Evolutionary conservation across 2,797 vertebrate genomes (phyloP), one percentile per base, ranked within the genome.

Genomic region (Spinibarbus caldwelli): DNA sequence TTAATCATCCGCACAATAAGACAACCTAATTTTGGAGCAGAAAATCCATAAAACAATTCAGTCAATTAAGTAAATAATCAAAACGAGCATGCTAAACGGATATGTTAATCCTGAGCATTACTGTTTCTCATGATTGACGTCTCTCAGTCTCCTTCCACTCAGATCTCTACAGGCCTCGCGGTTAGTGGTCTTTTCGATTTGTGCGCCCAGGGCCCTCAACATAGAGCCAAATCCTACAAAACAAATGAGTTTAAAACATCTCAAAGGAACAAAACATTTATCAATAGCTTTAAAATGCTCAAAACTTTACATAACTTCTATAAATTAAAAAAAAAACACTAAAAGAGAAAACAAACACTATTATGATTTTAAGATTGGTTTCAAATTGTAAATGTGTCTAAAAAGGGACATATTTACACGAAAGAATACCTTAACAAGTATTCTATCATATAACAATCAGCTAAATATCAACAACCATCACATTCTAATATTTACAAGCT

Each of bases 61-160:
- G 26, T 68, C 0, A 66, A 67, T 67, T 8, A n/a, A 23, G 2
- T 68, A 45, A 45, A 59, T 54, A 52, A 41, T 38, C n/a, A 57
- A 29, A 29, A 41, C 8, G 57, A 47, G 5, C 7, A 19, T 75
- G 45, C 15, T 8, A 57, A 71, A 43, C 31, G 1, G 2, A 6
- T 23, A 15, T 17, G 0, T 38, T 31, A 11, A 26, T 31, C 2
- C 6, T 57, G 17, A 66, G 31, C 31, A 26, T 96, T 91, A 99
- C 98, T 97, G 97, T 92, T 99, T 99, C 90, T 99, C 98, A 0
- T 99, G 98, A 88, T 99, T 99, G 87, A 99, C 98, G 49, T 99
- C 98, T 64, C 98, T 89, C 6, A 99, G 96, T 8, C 98, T 95
- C 4, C 98, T 95, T 0, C 98, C 98, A 3, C 98, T 99, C 89